Percentiles rank a stretch among this genome's conserved stretches.
phyloP scores from a whole-genome alignment of 1,140 invertebrate species.

The Drosophila tani region DNA sequence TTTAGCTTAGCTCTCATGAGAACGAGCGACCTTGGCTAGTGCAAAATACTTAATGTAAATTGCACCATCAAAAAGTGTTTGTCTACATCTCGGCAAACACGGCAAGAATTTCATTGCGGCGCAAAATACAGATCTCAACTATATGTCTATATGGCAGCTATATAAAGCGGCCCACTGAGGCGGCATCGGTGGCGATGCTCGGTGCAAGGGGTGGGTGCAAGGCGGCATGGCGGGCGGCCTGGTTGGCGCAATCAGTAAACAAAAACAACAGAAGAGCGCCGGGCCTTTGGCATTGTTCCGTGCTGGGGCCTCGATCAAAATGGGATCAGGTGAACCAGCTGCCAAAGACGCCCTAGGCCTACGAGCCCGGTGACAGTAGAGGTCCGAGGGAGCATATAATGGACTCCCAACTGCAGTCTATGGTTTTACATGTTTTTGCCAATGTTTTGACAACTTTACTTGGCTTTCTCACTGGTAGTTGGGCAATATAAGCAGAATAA shows the following conservation, averaged over 20 bases:
- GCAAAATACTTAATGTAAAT: slow-evolving; percentile 47
- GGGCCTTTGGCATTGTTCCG: slow-evolving; percentile 47
- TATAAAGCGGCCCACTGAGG: slow-evolving; percentile 26
- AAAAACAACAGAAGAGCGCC: slow-evolving; percentile 24
- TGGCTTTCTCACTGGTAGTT: no score
- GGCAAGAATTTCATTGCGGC: slow-evolving; percentile 42
- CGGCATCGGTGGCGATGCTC: not conserved
- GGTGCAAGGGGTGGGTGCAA: not conserved
- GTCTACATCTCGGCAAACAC: slow-evolving; percentile 49
- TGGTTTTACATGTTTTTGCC: no score
- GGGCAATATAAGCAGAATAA: no score
- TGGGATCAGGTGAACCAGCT: slow-evolving; percentile 14
- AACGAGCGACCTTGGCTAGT: slow-evolving; percentile 29
- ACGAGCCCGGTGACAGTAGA: slow-evolving; percentile 7
- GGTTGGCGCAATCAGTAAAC: slow-evolving; percentile 41
- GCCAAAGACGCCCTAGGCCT: slow-evolving; percentile 43
- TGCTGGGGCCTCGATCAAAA: slow-evolving; percentile 26
- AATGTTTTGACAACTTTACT: not conserved
- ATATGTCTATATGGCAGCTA: slow-evolving; percentile 57
- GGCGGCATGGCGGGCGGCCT: slow-evolving; percentile 21
- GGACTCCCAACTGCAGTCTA: not conserved
- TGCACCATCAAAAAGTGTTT: slow-evolving; percentile 54
- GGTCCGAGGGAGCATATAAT: not conserved
- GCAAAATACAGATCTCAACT: slow-evolving; percentile 40
- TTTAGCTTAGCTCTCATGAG: slow-evolving; percentile 2